Evolutionary conservation across 2,113 vertebrate genomes (phyloP).

Genomic region (Dryoscopus gambensis): DNA sequence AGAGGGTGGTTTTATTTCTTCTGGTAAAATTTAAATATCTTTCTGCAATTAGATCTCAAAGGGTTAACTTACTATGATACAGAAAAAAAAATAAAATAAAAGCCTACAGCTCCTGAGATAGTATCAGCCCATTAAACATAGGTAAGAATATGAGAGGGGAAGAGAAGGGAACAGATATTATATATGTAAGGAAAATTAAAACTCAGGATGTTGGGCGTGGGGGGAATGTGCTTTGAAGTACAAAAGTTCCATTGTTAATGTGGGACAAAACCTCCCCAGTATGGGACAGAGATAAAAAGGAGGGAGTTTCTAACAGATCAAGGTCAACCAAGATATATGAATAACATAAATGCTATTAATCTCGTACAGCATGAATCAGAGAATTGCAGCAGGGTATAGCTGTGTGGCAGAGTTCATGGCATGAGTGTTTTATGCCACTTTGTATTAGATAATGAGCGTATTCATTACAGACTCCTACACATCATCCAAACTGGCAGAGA

Average conservation of each 20-base stretch:
- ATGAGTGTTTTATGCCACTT: constrained; percentile 76
- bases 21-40: neutral
- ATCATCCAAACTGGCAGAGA: constrained; percentile 69
- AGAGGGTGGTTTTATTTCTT: neutral
- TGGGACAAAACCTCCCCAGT: constrained; percentile 75
- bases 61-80: constrained; percentile 44
- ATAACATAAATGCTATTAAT: constrained; percentile 80
- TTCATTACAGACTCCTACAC: constrained; percentile 75
- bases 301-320: constrained; percentile 74
- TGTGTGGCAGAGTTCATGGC: constrained; percentile 66
- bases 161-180: constrained; percentile 70
- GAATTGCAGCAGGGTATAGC: constrained; percentile 63
- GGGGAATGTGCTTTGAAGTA: constrained; percentile 73
- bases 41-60: constrained; percentile 3
- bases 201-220: constrained; percentile 69
- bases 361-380: constrained; percentile 65
- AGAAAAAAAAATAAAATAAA: constrained; percentile 18
- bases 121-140: constrained; percentile 66
- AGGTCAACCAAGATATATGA: constrained; percentile 77
- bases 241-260: constrained; percentile 76
- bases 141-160: constrained; percentile 70
- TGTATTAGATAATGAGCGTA: constrained; percentile 75
- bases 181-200: constrained; percentile 75
- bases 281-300: constrained; percentile 77
- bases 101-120: constrained; percentile 38